A percentile compares a stretch with the other conserved stretches of the same genome.
phyloP scores from a whole-genome alignment of 2,113 vertebrate genomes.

The Hiodon tergisus region DNA sequence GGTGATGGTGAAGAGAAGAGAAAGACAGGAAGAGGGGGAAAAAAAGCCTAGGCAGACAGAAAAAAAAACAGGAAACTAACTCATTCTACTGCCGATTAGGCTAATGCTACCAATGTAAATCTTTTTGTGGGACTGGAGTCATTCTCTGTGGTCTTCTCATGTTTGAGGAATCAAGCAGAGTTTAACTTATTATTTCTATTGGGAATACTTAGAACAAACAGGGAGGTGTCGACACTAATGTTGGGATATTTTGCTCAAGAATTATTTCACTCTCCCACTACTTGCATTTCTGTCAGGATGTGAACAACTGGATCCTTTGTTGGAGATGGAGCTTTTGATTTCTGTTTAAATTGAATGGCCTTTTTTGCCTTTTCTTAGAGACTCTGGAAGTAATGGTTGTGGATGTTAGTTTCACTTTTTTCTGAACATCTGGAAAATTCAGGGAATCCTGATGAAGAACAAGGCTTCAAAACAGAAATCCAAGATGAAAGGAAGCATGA shows the following conservation, averaged over 20 bases:
- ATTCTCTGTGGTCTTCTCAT: not conserved
- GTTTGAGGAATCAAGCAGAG: slow-evolving; percentile 20
- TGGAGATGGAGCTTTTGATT: slow-evolving; percentile 40
- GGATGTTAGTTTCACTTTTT: slow-evolving; percentile 39
- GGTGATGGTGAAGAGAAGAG: slow-evolving; percentile 55
- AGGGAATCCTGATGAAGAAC: slow-evolving; percentile 93
- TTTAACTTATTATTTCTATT: not conserved
- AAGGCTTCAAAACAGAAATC: slow-evolving; percentile 92
- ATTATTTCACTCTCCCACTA: slow-evolving; percentile 41
- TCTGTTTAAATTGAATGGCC: slow-evolving; percentile 28
- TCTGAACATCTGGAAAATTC: slow-evolving; percentile 50
- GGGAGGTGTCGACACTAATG: slow-evolving; percentile 56
- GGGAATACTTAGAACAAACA: slow-evolving; percentile 10
- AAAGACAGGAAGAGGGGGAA: slow-evolving; percentile 61
- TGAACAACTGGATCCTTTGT: slow-evolving; percentile 58
- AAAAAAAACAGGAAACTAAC: slow-evolving; percentile 57
- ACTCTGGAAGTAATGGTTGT: slow-evolving; percentile 50
- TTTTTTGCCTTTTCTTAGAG: slow-evolving; percentile 22
- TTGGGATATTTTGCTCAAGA: slow-evolving; percentile 22
- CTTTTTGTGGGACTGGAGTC: slow-evolving; percentile 20
- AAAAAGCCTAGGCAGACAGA: slow-evolving; percentile 42
- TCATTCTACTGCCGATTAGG: slow-evolving; percentile 51
- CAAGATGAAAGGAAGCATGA: slow-evolving; percentile 86
- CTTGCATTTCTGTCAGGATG: slow-evolving; percentile 53
- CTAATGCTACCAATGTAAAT: slow-evolving; percentile 46